Base-by-base conservation (phyloP, 1,140 invertebrate genomes). In the Drosophila lacertosa region DNA sequence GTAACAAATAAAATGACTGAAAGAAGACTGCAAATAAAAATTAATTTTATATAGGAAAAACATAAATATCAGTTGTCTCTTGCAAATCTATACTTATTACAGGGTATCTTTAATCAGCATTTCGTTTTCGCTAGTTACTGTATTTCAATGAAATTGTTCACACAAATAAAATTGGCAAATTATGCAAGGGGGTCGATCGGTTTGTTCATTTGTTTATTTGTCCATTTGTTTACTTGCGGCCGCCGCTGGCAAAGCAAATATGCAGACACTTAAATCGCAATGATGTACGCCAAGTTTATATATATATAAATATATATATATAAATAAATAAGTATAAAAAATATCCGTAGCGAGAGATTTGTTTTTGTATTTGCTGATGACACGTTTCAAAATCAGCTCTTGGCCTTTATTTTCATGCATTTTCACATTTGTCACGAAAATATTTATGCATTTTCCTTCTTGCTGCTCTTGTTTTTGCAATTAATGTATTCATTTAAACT, bases 401-500 rank as follows among this genome's bases (percentile, higher is more conserved):
- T 35, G 50, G 39, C 39, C 35, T 68, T 68, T 53, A 39, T 53
- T 65, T 63, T 55, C 15, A 44, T 57, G 53, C 59, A 48, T 35
- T 67, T 68, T 57, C 39, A 37, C 39, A 10, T n/a, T n/a, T 66
- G 66, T 72, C 55, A 53, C 39, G 29, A 39, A 75, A 47, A 75
- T 65, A 65, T 65, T 44, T 39, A 45, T 74, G 24, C 24, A 40
- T 40, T 54, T 60, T 44, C 70, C 29, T 51, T 15, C 29, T 51
- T 15, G 22, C 7, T 44, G 26, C 42, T 75, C 68, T 33, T 33
- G 26, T 45, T 75, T 72, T 33, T 33, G 57, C 40, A 73, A 86
- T 86, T 75, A 83, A 86, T 67, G 63, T 55, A 83, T 83, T 83
- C 42, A 83, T 83, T 63, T 48, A 15, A 50, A 45, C 22, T 83